Base-by-base conservation (phyloP, 2,113 vertebrate genomes). In the Perognathus longimembris region DNA sequence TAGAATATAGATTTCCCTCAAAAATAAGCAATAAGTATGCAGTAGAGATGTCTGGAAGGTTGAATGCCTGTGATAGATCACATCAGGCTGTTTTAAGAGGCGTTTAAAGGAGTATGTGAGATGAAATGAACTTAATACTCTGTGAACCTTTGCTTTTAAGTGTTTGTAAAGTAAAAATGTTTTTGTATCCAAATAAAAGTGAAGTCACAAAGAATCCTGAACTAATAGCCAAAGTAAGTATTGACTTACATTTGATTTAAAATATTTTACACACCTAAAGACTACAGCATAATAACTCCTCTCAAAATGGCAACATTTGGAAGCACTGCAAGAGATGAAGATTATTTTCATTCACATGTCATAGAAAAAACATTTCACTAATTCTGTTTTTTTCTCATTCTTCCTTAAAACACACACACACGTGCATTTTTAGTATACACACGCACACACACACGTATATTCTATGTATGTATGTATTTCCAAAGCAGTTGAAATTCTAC, bases 11-110 rank as follows among this genome's bases (percentile, higher is more conserved):
- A 90, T 42, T 76, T 32, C 89, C 9, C 83, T 85, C 64, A 84
- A 96, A 86, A 78, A 74, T 90, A 80, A 86, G 34, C 78, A 95
- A 93, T 88, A 64, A 94, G n/a, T 94, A 26, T 71, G 32, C 85
- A 45, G 24, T 59, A 40, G 34, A 85, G 61, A 78, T 6, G 61
- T 66, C 80, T 87, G 74, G 85, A 75, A 82, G 32, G 86, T n/a
- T 45, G 50, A 38, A 50, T 67, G 67, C 15, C 9, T 10, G 9
- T 38, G 61, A n/a, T 22, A 75, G 42, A 75, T 74, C 59, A 64
- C 45, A 67, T 63, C 45, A 21, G 20, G 32, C 20, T 86, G 76
- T 69, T 92, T 93, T 57, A 88, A 1, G 54, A 92, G 36, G 38
- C 66, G 22, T 54, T 77, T 30, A 38, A 86, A 85, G 20, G 42